Base-by-base conservation (phyloP, 2,113 vertebrate species). In the Cololabis saira region DNA sequence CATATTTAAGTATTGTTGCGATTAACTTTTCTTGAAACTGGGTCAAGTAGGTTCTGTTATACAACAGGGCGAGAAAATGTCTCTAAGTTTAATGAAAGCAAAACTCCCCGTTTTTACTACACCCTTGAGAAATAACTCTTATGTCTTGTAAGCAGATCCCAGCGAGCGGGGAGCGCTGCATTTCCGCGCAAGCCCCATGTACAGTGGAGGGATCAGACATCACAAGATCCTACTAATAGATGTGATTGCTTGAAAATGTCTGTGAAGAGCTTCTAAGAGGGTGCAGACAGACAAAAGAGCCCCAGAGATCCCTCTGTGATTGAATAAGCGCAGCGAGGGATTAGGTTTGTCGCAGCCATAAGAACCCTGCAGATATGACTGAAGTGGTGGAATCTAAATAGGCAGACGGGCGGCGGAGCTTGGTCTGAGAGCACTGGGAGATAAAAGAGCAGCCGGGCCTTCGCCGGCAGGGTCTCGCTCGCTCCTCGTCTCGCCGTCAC, bases 191-290 rank as follows among this genome's bases (percentile, higher is more conserved):
- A 60, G 50, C 76, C 81, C 70, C 66, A 63, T 57, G 71, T 62
- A 61, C 75, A 70, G 71, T 18, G 5, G 65, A 55, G 66, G 81
- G 86, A 88, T 87, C 88, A 90, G 89, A 90, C 87, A 88, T 82
- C 79, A 83, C 73, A 89, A 91, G 81, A 84, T 84, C 76, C 69
- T 58, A 59, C 83, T 85, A 87, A 89, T 83, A 74, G 79, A 78
- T 81, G 21, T 67, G 83, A 89, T 85, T 87, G 80, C 85, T 81
- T 61, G 62, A 61, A 71, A 89, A 87, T 83, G 85, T 85, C 80
- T 74, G 61, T 14, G 2, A 65, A 84, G 86, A 89, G 80, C 84
- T 76, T 68, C 58, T n/a, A 56, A 76, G 78, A 83, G 84, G 69
- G 47, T 64, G 56, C 80, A 75, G 83, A 67, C 85, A 83, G 85